Percentiles rank a stretch among this genome's conserved stretches.
Conservation (phyloP, 2,797 vertebrate genomes). For the Eulemur coronatus region DNA sequence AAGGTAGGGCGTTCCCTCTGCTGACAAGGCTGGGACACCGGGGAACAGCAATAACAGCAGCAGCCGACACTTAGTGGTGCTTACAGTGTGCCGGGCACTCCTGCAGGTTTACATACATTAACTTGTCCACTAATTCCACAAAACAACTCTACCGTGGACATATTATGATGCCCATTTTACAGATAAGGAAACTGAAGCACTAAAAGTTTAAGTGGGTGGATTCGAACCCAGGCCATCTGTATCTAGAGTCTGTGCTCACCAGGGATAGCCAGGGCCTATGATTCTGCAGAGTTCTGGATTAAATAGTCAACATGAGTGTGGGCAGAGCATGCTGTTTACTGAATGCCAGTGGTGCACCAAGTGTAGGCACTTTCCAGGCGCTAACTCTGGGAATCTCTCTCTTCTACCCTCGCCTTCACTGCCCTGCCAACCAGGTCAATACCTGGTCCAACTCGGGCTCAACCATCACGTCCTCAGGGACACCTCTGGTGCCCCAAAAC, state of each 20-base stretch:
- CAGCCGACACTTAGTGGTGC: neutral
- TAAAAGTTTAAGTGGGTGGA: neutral
- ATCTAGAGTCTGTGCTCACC: neutral
- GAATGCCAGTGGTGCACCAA: fast-evolving
- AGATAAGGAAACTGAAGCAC: neutral
- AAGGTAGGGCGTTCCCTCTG: neutral
- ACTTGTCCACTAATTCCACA: neutral
- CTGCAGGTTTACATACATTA: no score
- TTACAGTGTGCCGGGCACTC: neutral
- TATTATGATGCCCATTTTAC: neutral
- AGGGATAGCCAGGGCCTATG: neutral
- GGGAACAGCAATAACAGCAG: neutral
- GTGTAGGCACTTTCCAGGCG: neutral
- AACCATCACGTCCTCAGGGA: neutral
- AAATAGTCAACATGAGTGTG: fast-evolving
- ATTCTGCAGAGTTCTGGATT: neutral
- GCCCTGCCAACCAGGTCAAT: neutral
- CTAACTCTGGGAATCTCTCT: neutral
- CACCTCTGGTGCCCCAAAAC: neutral
- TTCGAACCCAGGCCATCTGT: neutral
- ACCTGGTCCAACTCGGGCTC: neutral
- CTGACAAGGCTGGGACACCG: neutral
- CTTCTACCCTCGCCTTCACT: neutral
- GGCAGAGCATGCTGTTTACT: no score
- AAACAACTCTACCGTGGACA: neutral